Evolutionary conservation across 1,140 invertebrate genomes (phyloP).

Genomic region (Papilio glaucus): DNA sequence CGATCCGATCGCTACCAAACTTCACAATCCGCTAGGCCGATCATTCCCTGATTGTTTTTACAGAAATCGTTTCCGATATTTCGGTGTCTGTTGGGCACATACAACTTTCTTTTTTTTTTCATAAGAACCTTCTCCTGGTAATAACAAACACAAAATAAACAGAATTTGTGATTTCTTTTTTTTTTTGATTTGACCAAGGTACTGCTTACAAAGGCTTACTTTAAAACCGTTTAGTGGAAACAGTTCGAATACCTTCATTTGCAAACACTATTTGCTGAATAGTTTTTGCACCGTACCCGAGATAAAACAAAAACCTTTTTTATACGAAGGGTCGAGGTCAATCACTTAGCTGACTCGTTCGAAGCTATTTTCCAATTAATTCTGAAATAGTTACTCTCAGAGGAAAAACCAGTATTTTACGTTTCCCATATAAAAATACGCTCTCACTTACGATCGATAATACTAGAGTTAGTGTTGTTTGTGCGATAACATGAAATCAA

Average conservation of each 20-base stretch:
- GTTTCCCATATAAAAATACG: not conserved
- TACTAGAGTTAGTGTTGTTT: not conserved
- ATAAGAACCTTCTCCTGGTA: too few relatives aligned
- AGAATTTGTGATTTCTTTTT: too few relatives aligned
- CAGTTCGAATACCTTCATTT: not conserved
- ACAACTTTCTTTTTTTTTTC: too few relatives aligned
- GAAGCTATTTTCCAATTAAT: slow-evolving; percentile 22
- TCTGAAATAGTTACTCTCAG: not conserved
- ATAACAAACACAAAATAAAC: too few relatives aligned
- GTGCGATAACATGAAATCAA: not conserved
- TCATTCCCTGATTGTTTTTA: too few relatives aligned
- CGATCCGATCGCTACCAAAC: too few relatives aligned
- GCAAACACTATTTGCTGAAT: not conserved
- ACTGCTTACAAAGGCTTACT: not conserved
- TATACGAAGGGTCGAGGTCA: not conserved
- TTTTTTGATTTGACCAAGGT: too few relatives aligned
- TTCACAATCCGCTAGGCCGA: too few relatives aligned
- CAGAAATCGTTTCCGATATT: too few relatives aligned
- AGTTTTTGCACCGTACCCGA: not conserved
- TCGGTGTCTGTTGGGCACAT: too few relatives aligned
- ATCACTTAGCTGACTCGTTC: slow-evolving; percentile 7
- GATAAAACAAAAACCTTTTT: not conserved
- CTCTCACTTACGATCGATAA: not conserved
- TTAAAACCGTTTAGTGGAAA: not conserved
- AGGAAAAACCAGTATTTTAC: not conserved